Conservation (phyloP, 1,140 invertebrate species). For the Drosophila mayri region DNA sequence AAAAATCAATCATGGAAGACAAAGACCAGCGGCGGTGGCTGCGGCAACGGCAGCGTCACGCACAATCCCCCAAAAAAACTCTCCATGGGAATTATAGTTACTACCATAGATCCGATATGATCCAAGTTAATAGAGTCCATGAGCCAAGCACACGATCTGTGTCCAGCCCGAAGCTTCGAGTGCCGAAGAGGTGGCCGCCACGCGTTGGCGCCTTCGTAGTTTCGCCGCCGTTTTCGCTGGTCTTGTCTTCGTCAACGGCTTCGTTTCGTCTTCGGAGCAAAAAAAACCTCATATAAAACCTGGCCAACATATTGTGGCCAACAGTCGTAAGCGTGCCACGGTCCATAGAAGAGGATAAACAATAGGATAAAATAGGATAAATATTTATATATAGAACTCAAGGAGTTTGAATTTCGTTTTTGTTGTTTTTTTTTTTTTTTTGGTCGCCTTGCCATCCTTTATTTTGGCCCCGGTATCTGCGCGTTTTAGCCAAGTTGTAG, state of each 20-base stretch:
- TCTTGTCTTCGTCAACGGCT: conserved; percentile 23
- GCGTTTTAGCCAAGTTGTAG: conserved; percentile 16
- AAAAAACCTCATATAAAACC: conserved; percentile 76
- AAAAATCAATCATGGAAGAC: conserved; percentile 73
- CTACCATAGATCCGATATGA: not conserved
- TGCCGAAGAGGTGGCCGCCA: conserved; percentile 7
- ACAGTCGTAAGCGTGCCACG: conserved; percentile 72
- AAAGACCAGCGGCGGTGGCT: conserved; percentile 22
- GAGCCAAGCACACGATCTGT: not conserved
- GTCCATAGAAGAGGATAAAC: conserved; percentile 46
- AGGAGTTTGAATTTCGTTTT: not conserved
- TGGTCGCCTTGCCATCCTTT: not conserved
- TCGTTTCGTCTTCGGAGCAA: conserved; percentile 31
- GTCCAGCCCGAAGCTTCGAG: not conserved
- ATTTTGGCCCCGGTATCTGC: conserved; percentile 5
- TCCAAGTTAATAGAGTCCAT: not conserved
- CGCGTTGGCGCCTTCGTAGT: conserved; percentile 26
- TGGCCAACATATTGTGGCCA: conserved; percentile 55
- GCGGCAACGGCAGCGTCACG: conserved; percentile 1
- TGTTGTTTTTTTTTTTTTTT: not conserved
- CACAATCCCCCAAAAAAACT: conserved; percentile 9
- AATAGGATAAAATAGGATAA: not conserved
- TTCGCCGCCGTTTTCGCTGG: conserved; percentile 10
- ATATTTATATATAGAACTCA: not conserved
- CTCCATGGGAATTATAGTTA: not conserved